Conservation (phyloP, 1,140 invertebrate genomes). For the Contarinia nasturtii region DNA sequence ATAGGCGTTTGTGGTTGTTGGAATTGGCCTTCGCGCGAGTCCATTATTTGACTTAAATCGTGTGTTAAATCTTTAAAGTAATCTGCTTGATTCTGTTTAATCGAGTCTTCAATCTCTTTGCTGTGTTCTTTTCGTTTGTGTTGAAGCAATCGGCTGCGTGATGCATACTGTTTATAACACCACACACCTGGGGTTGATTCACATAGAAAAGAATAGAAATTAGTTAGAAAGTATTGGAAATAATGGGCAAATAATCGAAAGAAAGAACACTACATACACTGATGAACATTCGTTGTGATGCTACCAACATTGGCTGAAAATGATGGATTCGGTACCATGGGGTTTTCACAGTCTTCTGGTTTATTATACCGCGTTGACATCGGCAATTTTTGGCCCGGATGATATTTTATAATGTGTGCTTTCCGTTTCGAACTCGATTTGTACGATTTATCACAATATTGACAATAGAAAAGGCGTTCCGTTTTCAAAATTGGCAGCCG, state of each 20-base stretch:
- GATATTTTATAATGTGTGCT: constrained; percentile 67
- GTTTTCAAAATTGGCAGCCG: constrained; percentile 63
- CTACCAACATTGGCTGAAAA: constrained; percentile 54
- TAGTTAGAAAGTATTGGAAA: too few relatives aligned
- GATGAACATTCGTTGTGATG: constrained; percentile 50
- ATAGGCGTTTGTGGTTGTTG: background rate
- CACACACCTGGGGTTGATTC: too few relatives aligned
- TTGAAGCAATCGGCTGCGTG: constrained; percentile 60
- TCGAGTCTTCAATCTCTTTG: constrained; percentile 11
- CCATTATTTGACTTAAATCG: background rate
- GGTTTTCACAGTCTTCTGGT: constrained; percentile 24
- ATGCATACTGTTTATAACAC: constrained; percentile 73
- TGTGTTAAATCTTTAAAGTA: background rate
- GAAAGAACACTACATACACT: too few relatives aligned
- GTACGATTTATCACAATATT: constrained; percentile 74
- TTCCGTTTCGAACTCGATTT: constrained; percentile 74
- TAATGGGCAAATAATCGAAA: too few relatives aligned
- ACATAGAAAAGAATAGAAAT: too few relatives aligned
- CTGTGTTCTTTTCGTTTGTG: constrained; percentile 63
- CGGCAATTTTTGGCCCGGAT: constrained; percentile 57
- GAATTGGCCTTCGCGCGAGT: background rate
- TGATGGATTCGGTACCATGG: constrained; percentile 37
- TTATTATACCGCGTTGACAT: constrained; percentile 33
- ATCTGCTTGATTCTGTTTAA: background rate
- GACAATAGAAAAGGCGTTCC: constrained; percentile 67